Evolutionary conservation across 2,113 vertebrate species (phyloP), one percentile per base, ranked within the genome.

Genomic region (Caranx melampygus): DNA sequence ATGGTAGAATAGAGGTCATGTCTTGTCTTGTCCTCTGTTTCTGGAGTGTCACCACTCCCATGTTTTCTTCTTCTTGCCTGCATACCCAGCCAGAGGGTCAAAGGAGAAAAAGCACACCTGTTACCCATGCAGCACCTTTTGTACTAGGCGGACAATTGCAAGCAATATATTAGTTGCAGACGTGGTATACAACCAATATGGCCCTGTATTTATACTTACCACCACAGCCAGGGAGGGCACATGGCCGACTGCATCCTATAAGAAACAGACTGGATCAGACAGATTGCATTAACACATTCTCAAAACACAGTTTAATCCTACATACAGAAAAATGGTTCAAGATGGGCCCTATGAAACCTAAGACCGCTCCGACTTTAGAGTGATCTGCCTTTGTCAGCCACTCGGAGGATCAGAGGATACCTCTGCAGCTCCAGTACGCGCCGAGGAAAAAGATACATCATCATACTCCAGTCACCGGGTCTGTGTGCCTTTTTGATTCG

Each of bases 261-360:
- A 74, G 77, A 80, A 64, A 52, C 68, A 60, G 75, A 82, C 58
- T 65, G 68, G 80, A 65, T 83, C 82, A 83, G 72, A 82, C 58
- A 5, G 69, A 49, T 44, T n/a, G 55, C 15, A 33, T 79, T 78
- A 78, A 66, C 60, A 67, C 51, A 2, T 18, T 64, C 74, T 80
- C 70, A 51, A 72, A 87, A 79, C 45, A 26, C 47, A 3, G 61
- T 72, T 81, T 75, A 81, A 70, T 86, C 78, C 75, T 70, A 33
- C 75, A 70, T 44, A 5, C 31, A 82, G 79, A 49, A 77, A 88
- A 86, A 86, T 59, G 72, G 31, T 87, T 91, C 77, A 88, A 88
- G 78, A 78, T 84, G 78, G 80, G 71, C 37, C 49, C 40, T 8
- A 9, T 86, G 89, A 87, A 91, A 88, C 54, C 65, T 45, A 58